Base-by-base conservation (phyloP, 2,797 vertebrate genomes). In the Lacerta agilis region DNA sequence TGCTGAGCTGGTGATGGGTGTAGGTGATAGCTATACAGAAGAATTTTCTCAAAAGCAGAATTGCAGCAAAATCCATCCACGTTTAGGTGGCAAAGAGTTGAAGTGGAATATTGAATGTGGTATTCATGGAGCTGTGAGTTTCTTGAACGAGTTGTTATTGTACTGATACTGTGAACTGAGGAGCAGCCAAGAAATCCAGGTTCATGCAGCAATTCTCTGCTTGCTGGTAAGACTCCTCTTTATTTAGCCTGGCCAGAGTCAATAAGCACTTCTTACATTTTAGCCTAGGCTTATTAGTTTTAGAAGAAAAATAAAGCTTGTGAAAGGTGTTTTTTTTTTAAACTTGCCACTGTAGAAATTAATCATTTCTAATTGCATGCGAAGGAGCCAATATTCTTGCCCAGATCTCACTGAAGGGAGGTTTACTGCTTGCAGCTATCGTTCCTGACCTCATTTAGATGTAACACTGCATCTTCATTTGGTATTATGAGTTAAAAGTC, bases 141-240 rank as follows among this genome's bases (percentile, higher is more conserved):
- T 92, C 88, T 83, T 81, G 36, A 94, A 89, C 86, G 90, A 92
- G 86, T 90, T 92, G 87, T 94, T 91, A 87, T 93, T 96, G 73
- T 91, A 86, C 87, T 18, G 49, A 95, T 97, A 97, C 96, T 97
- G 96, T 97, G 96, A 97, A 96, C 0, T 38, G 91, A 94, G 90
- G 89, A 95, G 90, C 93, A 89, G 92, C 90, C 87, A 11, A 9
- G 83, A 91, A 78, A 49, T 36, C 27, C 64, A 2, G 90, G 92
- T 36, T 85, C 90, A 76, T 86, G 17, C 11, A 9, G 88, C 0
- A 45, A 1, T 0, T 64, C 91, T 88, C n/a, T 85, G 41, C 85
- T 86, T 85, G 91, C 93, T 95, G 88, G 86, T 89, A 94, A 64
- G 90, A 92, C 89, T 93, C 36, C 88, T 94, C 91, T 88, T 88